Percentiles rank a stretch among this genome's conserved stretches.
Conservation (phyloP, 1,140 invertebrate species). For the Triops longicaudatus region DNA sequence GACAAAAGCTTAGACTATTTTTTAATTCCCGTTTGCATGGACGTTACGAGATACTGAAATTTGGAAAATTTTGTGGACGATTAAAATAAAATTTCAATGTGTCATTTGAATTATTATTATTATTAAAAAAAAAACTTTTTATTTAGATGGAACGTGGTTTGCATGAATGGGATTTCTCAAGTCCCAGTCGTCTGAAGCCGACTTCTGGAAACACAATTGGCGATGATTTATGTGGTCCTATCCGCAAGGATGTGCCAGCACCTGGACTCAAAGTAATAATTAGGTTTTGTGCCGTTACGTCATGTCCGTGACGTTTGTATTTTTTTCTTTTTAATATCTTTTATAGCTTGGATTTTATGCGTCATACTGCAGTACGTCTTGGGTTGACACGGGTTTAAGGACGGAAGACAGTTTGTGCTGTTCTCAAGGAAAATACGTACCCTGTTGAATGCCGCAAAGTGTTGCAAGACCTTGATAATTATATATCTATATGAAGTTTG, state of each 20-base stretch:
- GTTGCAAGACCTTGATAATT: too few relatives aligned
- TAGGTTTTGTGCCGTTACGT: background rate
- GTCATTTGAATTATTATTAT: background rate
- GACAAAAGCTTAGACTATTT: too few relatives aligned
- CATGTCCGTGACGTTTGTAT: background rate
- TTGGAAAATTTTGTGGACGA: too few relatives aligned
- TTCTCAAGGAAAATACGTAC: conserved; percentile 25
- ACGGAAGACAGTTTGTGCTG: conserved; percentile 25
- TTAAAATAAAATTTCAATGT: too few relatives aligned
- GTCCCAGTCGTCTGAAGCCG: conserved; percentile 26
- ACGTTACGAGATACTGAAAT: background rate
- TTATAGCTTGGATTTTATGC: conserved; percentile 28
- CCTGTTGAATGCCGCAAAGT: background rate
- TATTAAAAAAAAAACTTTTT: background rate
- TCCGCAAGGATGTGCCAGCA: conserved; percentile 25
- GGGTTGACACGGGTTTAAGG: conserved; percentile 26
- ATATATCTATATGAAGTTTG: too few relatives aligned
- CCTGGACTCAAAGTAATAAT: conserved; percentile 26
- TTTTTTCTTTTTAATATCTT: background rate
- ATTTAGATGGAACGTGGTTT: conserved; percentile 25
- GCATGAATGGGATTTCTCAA: conserved; percentile 26
- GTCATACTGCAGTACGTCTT: conserved; percentile 23
- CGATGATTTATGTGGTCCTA: conserved; percentile 28
- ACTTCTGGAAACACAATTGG: conserved; percentile 26
- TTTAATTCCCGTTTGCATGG: too few relatives aligned